Evolutionary conservation across 2,113 vertebrate genomes (phyloP), one percentile per base, ranked within the genome.

Genomic region (Microtus pennsylvanicus): DNA sequence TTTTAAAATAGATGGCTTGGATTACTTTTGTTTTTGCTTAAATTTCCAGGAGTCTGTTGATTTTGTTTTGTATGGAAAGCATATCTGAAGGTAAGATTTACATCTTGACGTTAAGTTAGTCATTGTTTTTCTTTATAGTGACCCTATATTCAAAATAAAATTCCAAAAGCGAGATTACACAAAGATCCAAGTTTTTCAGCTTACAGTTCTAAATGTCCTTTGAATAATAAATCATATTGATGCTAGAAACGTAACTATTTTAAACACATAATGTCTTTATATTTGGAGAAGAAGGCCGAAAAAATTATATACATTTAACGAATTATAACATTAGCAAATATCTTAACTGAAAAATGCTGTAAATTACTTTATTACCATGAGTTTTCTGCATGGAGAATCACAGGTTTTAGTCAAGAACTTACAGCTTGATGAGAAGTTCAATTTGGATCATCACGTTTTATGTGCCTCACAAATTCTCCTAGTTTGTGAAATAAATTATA

Each of bases 1-100:
- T 76, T 95, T 96, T 14, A 94, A 94, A 91, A 72, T 93, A 92
- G 47, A 45, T 82, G 3, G 1, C 5, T 45, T 85, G 12, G 13
- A 63, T 13, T 90, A 65, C 47, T 94, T 72, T 82, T 1, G 50
- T 11, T 82, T 95, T 95, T 42, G 75, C 1, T 78, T 93, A 85
- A 86, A 58, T 42, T 63, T 81, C 22, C 17, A 87, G 4, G 58
- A 69, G 2, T 45, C 42, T 78, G 4, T 67, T 61, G 33, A 65
- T 17, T 81, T 83, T 89, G 74, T 26, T 70, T 86, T 38, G 14
- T 61, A 16, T 69, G 7, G 70, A 91, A 90, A 33, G 19, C 8
- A 78, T 16, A 75, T 83, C 6, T 90, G 10, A 83, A 12, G 24
- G 50, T 83, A 91, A 94, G 78, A 75, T 69, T 52, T 82, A 82